These are phyloP conservation scores for Zoanthus sansibaricus DNA, from an alignment of 92 coral and sea anemone species.

Conservation along the genomic window DNA sequence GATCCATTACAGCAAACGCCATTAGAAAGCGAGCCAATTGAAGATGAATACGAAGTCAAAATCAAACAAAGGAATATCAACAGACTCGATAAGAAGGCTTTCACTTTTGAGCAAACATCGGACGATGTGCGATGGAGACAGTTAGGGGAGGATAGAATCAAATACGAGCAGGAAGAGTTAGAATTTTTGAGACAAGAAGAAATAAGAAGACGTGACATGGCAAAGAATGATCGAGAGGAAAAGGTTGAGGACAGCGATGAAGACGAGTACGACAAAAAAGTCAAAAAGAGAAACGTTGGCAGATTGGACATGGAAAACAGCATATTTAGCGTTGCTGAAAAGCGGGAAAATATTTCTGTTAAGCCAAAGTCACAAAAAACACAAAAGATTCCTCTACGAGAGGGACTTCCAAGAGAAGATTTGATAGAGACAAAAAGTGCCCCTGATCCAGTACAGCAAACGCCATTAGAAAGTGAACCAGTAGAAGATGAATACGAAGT, in stretches of 20 bases:
- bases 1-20: conserved; percentile 40
- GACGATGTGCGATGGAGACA: conserved; percentile 43
- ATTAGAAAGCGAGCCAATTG: conserved; percentile 18
- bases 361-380: not conserved
- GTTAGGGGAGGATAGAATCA: conserved; percentile 47
- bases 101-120: conserved; percentile 19
- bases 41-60: conserved; percentile 65
- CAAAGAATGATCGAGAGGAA: conserved; percentile 37
- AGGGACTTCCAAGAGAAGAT: conserved; percentile 7
- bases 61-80: conserved; percentile 47
- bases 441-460: conserved; percentile 29
- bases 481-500: conserved; percentile 62
- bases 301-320: conserved; percentile 33
- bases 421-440: conserved; percentile 14
- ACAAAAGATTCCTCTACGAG: not conserved
- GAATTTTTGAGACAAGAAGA: conserved; percentile 56
- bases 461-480: conserved; percentile 26
- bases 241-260: conserved; percentile 18
- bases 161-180: conserved; percentile 61
- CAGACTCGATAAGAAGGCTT: conserved; percentile 58
- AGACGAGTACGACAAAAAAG: conserved; percentile 59
- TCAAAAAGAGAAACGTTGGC: conserved; percentile 22
- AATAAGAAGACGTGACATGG: conserved; percentile 36
- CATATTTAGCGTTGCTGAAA: conserved; percentile 9
- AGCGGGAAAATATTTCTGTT: conserved; percentile 13